A percentile compares a stretch with the other conserved stretches of the same genome.
Conservation (phyloP, 1,140 invertebrate species). For the Steinernema khuongi region DNA sequence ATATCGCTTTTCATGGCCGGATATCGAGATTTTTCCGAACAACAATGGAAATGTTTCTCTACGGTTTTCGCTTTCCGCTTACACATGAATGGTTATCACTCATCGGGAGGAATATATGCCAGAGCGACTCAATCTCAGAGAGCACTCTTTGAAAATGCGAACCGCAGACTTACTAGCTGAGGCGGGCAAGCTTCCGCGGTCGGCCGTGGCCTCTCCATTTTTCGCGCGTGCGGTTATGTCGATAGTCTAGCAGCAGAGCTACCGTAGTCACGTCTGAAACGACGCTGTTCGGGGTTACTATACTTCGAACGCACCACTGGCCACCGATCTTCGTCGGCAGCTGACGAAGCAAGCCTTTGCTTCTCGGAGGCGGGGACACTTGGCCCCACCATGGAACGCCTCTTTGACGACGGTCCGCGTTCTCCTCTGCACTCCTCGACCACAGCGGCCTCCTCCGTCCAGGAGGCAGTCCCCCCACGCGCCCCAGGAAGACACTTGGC, state of each 20-base stretch:
- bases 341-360: slow-evolving; percentile 39
- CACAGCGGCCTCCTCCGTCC: slow-evolving; percentile 31
- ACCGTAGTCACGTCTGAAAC: slow-evolving; percentile 47
- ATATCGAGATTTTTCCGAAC: too few relatives aligned
- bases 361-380: slow-evolving; percentile 36
- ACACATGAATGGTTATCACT: too few relatives aligned
- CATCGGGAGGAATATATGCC: neutral
- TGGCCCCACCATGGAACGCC: slow-evolving; percentile 33
- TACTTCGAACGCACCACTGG: slow-evolving; percentile 26
- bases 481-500: slow-evolving; percentile 38
- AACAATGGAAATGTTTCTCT: too few relatives aligned
- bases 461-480: slow-evolving; percentile 36
- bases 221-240: slow-evolving; percentile 40
- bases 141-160: neutral
- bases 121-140: neutral
- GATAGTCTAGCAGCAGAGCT: slow-evolving; percentile 45
- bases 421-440: slow-evolving; percentile 37
- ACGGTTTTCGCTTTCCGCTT: too few relatives aligned
- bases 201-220: slow-evolving; percentile 17
- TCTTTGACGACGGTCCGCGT: slow-evolving; percentile 24
- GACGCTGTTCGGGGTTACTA: slow-evolving; percentile 12
- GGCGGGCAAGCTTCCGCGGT: slow-evolving; percentile 13
- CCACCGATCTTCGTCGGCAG: slow-evolving; percentile 26
- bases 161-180: slow-evolving; percentile 23
- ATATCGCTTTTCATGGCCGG: too few relatives aligned